These are phyloP conservation scores for Rhopalosiphum nymphaeae DNA, from an alignment of 2,888 invertebrate genomes.

Conservation along the genomic window DNA sequence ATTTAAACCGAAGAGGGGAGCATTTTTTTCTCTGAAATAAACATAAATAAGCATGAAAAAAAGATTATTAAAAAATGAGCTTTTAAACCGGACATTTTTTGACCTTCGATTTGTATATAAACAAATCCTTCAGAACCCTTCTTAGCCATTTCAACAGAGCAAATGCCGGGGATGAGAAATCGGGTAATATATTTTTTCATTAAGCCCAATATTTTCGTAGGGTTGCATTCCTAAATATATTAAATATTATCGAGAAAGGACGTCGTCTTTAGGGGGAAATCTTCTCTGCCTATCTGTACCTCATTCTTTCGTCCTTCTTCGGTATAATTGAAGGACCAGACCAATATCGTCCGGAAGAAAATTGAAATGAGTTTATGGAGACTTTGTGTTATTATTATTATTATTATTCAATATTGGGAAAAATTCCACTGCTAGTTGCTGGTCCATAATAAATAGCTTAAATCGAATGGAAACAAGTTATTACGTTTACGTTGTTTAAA, in stretches of 20 bases:
- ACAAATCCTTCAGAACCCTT: slow-evolving; percentile 54
- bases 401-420: slow-evolving; percentile 42
- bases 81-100: slow-evolving; percentile 50
- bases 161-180: slow-evolving; percentile 23
- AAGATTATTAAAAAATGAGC: slow-evolving; percentile 51
- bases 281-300: neutral
- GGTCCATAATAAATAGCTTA: neutral
- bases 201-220: slow-evolving; percentile 65
- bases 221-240: slow-evolving; percentile 64
- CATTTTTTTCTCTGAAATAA: slow-evolving; percentile 43
- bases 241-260: slow-evolving; percentile 59
- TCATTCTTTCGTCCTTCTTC: slow-evolving; percentile 11
- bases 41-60: neutral
- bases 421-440: slow-evolving; percentile 19
- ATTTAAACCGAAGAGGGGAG: slow-evolving; percentile 53
- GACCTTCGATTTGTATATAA: slow-evolving; percentile 55
- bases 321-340: slow-evolving; percentile 38
- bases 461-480: slow-evolving; percentile 17
- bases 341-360: neutral
- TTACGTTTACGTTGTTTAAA: neutral
- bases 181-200: slow-evolving; percentile 61
- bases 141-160: slow-evolving; percentile 3
- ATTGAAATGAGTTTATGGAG: slow-evolving; percentile 24
- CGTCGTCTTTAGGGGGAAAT: slow-evolving; percentile 20
- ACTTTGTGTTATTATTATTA: slow-evolving; percentile 43